A percentile compares a stretch with the other conserved stretches of the same genome.
Conservation (phyloP, 2,797 vertebrate genomes). For the Ficedula albicollis region DNA sequence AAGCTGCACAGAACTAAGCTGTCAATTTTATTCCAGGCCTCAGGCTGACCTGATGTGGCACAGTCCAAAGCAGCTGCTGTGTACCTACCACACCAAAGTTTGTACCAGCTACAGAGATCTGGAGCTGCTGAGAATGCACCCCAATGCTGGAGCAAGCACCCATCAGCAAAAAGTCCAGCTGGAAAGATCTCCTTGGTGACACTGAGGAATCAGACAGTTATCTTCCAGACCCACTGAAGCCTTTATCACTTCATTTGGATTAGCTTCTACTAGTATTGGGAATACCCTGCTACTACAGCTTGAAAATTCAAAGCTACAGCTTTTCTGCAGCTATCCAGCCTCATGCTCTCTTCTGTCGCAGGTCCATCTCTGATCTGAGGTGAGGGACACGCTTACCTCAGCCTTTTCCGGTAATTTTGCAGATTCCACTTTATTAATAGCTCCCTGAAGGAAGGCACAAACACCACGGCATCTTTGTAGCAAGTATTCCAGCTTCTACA, state of each 20-base stretch:
- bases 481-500: conserved; percentile 87
- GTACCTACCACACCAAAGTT: not conserved
- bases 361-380: accelerated
- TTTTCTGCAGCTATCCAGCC: not conserved
- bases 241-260: not conserved
- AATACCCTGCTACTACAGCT: not conserved
- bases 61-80: not conserved
- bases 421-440: conserved; percentile 79
- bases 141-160: not conserved
- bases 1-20: not conserved
- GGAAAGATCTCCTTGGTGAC: not conserved
- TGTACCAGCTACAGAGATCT: not conserved
- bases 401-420: conserved; percentile 76
- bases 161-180: not conserved
- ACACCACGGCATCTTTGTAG: conserved; percentile 80
- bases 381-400: conserved; percentile 73
- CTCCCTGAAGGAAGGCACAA: conserved; percentile 81
- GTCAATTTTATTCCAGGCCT: not conserved
- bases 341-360: not conserved
- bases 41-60: not conserved
- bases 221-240: not conserved
- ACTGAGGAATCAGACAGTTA: not conserved
- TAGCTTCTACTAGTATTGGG: not conserved
- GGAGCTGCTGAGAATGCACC: not conserved
- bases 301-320: not conserved